Conservation (phyloP, 2,888 invertebrate species). For the Sepiola atlantica region DNA sequence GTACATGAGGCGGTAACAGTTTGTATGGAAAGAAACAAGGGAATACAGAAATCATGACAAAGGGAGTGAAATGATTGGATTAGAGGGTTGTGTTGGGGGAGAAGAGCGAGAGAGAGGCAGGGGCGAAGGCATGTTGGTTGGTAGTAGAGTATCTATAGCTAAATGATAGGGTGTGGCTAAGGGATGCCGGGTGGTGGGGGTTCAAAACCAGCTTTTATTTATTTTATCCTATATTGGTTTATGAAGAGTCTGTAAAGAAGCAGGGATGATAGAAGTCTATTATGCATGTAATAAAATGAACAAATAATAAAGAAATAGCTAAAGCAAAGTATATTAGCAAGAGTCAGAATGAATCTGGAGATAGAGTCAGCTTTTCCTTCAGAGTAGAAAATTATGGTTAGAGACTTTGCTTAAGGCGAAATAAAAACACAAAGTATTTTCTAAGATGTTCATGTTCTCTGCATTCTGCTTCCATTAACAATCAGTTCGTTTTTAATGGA, state of each 20-base stretch:
- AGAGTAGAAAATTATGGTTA: not conserved
- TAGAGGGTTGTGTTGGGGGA: not conserved
- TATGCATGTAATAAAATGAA: not conserved
- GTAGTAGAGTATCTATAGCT: too few relatives aligned
- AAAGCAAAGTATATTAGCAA: not conserved
- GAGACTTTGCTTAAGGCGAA: not conserved
- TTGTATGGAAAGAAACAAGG: too few relatives aligned
- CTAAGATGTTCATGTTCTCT: not conserved
- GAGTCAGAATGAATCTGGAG: not conserved
- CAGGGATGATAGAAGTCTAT: not conserved
- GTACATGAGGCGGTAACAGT: too few relatives aligned
- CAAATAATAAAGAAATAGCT: not conserved
- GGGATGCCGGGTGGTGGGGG: too few relatives aligned
- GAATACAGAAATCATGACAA: too few relatives aligned
- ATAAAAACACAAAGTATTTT: not conserved
- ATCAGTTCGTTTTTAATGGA: too few relatives aligned
- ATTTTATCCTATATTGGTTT: not conserved
- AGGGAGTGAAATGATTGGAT: too few relatives aligned
- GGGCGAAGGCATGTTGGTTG: too few relatives aligned
- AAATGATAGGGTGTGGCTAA: too few relatives aligned
- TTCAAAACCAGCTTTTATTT: not conserved
- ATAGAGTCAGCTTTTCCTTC: not conserved
- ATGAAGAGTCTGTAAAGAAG: not conserved
- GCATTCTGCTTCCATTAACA: not conserved
- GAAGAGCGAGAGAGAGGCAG: not conserved